Conservation (phyloP, 2,113 vertebrate species). For the Puntigrus tetrazona region DNA sequence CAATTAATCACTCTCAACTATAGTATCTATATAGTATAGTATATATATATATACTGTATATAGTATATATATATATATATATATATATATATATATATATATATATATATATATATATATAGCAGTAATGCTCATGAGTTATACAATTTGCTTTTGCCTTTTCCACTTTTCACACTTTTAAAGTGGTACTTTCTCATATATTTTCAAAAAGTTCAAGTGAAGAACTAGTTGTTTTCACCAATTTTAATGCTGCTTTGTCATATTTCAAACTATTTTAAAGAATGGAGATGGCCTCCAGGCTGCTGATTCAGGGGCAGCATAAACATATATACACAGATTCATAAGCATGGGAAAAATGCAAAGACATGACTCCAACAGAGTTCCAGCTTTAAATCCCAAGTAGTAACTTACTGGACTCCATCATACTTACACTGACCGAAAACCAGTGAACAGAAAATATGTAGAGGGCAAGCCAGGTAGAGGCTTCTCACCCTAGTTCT, state of each 20-base stretch:
- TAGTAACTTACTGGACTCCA: neutral
- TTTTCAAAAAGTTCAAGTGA: neutral
- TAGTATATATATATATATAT: too few species aligned
- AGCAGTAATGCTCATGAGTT: neutral
- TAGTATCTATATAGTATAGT: too few species aligned
- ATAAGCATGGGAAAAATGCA: neutral
- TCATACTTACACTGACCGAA: neutral
- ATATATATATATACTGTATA: too few species aligned
- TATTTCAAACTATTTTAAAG: neutral
- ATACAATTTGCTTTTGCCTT: neutral
- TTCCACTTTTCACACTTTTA: neutral
- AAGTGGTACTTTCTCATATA: neutral
- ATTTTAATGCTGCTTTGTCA: neutral
- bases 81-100: too few species aligned
- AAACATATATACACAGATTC: neutral
- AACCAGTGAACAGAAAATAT: neutral
- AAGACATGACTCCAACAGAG: neutral
- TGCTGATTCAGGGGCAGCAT: neutral
- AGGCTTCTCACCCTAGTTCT: conserved; percentile 25
- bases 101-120: too few species aligned
- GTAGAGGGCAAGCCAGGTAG: conserved; percentile 12
- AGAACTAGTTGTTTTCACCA: neutral
- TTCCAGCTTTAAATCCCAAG: neutral
- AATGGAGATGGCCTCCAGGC: neutral
- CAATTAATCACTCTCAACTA: too few species aligned